Base-by-base conservation (phyloP, 2,888 invertebrate species). In the Nemotelus pantherinus region DNA sequence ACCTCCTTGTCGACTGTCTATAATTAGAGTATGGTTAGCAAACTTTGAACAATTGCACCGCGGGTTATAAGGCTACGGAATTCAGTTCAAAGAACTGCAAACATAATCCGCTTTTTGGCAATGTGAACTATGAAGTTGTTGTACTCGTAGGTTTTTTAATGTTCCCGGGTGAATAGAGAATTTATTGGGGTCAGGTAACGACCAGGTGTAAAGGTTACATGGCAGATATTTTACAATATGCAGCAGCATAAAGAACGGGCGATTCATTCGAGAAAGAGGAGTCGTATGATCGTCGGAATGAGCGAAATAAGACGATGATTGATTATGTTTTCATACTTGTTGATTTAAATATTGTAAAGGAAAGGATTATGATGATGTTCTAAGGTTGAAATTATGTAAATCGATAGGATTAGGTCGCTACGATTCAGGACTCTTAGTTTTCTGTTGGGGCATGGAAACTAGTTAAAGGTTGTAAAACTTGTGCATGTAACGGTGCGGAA, bases 21-120 rank as follows among this genome's bases (percentile, higher is more conserved):
- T 57, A 67, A 77, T 77, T 77, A 78, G 78, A 58, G 9, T 53
- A 78, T 53, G 78, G 75, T 75, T 60, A 50, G 68, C 55, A 43
- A 60, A 78, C 57, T 75, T 68, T 75, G 41, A 65, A 78, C 75
- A 78, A 78, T 78, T n/a, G 58, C 75, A 50, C 78, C 10, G 63
- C 75, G 75, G 78, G 78, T 74, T 60, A 58, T 47, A 55, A 55
- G 57, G 57, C 10, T 71, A 57, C 2, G 6, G 10, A 71, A 65
- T 65, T 65, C 45, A 65, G 65, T 71, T 71, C 71, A 55, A 55
- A 71, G 71, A 71, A 55, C 71, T 4, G 10, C 65, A 45, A 71
- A 71, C 41, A 41, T 71, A 55, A 71, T 71, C 71, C 71, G 53
- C 71, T 71, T 71, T 65, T 71, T 71, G 71, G 57, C 71, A 41